Evolutionary conservation across 2,888 invertebrate genomes (phyloP).

Genomic region (Crioceris asparagi): DNA sequence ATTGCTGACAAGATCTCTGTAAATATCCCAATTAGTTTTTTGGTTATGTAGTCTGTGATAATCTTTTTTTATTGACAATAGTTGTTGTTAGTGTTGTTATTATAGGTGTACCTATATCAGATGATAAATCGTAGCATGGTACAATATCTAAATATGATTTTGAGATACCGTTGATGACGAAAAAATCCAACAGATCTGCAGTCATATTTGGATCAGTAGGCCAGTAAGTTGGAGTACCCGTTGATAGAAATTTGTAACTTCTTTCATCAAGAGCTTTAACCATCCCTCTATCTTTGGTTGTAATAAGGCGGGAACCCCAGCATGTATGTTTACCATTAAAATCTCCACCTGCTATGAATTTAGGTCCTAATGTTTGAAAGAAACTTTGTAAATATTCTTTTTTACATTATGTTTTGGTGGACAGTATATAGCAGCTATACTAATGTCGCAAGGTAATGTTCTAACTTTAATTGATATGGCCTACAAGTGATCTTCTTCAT

Average conservation of each 20-base stretch:
- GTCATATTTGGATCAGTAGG: constrained; percentile 1
- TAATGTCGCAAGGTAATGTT: not conserved
- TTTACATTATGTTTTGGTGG: constrained; percentile 1
- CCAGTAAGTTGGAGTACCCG: constrained; percentile 1
- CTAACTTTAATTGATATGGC: not conserved
- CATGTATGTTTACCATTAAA: constrained; percentile 1
- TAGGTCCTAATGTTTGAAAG: not conserved
- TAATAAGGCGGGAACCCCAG: not conserved
- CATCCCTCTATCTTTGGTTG: not conserved
- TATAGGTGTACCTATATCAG: not conserved
- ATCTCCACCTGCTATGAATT: not conserved
- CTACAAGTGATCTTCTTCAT: not conserved
- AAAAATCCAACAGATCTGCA: constrained; percentile 1
- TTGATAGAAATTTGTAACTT: not conserved
- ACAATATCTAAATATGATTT: not conserved
- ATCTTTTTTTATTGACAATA: not conserved
- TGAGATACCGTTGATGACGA: not conserved
- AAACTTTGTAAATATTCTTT: not conserved
- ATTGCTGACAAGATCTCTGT: not conserved
- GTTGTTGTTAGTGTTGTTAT: not conserved
- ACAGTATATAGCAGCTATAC: not conserved
- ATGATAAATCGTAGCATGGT: not conserved
- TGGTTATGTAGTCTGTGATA: not conserved
- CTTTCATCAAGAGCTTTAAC: not conserved
- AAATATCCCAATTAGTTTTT: not conserved